phyloP scores from a whole-genome alignment of 2,113 vertebrate species.

The Hydrolagus affinis region DNA sequence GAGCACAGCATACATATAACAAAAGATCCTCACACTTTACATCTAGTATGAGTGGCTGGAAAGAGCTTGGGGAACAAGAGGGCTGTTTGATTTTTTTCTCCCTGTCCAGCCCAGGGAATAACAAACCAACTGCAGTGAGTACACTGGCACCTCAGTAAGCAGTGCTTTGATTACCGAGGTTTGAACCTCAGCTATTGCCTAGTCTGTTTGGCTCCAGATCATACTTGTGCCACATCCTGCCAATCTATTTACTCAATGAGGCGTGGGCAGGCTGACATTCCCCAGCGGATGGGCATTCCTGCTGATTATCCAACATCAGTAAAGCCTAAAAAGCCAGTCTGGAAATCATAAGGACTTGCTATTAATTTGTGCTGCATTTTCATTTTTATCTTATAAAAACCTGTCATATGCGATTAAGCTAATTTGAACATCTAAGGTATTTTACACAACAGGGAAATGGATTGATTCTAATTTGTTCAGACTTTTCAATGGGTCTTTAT shows the following conservation, averaged over 20 bases:
- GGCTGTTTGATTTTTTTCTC: neutral
- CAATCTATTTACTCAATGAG: neutral
- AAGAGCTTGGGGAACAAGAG: neutral
- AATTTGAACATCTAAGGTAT: neutral
- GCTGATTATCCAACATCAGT: neutral
- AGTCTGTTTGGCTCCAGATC: neutral
- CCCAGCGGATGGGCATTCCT: neutral
- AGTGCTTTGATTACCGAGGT: neutral
- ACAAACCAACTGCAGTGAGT: neutral
- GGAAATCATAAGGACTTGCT: neutral
- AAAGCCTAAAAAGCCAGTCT: neutral
- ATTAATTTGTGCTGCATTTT: neutral
- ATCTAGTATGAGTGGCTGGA: neutral
- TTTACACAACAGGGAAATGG: neutral
- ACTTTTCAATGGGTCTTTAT: neutral
- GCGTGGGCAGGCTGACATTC: neutral
- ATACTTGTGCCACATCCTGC: neutral
- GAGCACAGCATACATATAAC: no score
- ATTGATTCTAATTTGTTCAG: neutral
- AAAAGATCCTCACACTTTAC: neutral
- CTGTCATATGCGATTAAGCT: neutral
- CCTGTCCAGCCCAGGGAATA: neutral
- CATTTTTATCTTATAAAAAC: neutral
- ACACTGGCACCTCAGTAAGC: neutral
- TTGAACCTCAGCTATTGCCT: neutral